phyloP scores from a whole-genome alignment of 2,113 vertebrate species.

The Peucedramus taeniatus region DNA sequence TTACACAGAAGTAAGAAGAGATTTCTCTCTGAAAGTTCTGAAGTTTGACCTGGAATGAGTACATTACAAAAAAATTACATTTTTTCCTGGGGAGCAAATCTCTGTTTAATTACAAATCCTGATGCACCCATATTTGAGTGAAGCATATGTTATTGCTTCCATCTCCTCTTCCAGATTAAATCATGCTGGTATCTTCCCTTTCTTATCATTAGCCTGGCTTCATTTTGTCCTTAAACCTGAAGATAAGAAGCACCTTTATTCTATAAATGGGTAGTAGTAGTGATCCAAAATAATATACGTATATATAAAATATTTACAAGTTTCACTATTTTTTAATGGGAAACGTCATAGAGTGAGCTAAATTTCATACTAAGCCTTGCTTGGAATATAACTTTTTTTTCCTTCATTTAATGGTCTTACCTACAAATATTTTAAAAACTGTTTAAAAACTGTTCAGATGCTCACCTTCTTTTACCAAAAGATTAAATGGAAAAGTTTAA shows the following conservation, averaged over 20 bases:
- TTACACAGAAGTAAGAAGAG: not conserved
- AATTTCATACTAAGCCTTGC: not conserved
- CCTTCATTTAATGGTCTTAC: not conserved
- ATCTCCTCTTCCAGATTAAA: not conserved
- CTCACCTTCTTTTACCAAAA: not conserved
- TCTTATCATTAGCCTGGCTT: not conserved
- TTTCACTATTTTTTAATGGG: not conserved
- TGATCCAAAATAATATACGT: not conserved
- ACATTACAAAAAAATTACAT: not conserved
- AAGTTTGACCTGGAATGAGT: not conserved
- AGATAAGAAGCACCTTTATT: not conserved
- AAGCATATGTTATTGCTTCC: not conserved
- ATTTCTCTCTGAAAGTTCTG: not conserved
- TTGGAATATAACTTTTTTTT: not conserved
- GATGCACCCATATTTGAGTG: not conserved
- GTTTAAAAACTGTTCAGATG: not conserved
- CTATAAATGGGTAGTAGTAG: not conserved
- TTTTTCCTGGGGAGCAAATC: not conserved
- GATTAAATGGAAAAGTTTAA: not conserved
- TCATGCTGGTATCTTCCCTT: not conserved
- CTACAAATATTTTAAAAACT: not conserved
- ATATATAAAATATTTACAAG: not conserved
- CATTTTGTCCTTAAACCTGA: not conserved
- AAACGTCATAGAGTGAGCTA: not conserved
- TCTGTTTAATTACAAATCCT: not conserved